phyloP scores from a whole-genome alignment of 2,113 vertebrate species.

The Phaethornis superciliosus region DNA sequence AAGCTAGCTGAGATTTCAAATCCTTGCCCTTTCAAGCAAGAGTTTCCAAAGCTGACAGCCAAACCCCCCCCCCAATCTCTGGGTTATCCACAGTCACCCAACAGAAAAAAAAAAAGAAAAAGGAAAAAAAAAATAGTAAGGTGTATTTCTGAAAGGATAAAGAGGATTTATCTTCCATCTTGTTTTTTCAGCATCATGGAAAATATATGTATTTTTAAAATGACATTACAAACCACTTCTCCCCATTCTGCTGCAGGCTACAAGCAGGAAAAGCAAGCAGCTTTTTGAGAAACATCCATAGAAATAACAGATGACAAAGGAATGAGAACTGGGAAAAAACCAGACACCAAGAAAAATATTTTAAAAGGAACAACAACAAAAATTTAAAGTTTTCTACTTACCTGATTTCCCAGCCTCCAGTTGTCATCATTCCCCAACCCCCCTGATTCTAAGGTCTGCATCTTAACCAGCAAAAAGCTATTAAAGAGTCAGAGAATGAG shows the following conservation, averaged over 20 bases:
- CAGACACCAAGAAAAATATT: not conserved
- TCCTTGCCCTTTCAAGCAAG: not conserved
- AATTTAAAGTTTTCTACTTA: not conserved
- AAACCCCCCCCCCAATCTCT: not conserved
- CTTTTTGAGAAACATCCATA: not conserved
- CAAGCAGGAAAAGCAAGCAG: not conserved
- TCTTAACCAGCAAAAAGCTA: not conserved
- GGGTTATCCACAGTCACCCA: not conserved
- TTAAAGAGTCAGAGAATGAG: not conserved
- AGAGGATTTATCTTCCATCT: not conserved
- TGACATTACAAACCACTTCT: not conserved
- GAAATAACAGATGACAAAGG: not conserved
- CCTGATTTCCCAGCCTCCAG: not conserved
- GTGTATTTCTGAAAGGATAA: not conserved
- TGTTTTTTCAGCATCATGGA: not conserved
- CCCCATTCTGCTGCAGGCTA: not conserved
- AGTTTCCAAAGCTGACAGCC: not conserved
- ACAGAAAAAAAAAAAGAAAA: not conserved
- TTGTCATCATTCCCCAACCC: accelerated
- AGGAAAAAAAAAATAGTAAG: not conserved
- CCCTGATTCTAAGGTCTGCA: not conserved
- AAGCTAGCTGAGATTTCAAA: not conserved
- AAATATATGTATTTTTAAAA: not conserved
- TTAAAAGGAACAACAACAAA: not conserved
- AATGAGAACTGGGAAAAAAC: not conserved